Conservation (phyloP, 2,113 vertebrate species). For the Tamias sibiricus region DNA sequence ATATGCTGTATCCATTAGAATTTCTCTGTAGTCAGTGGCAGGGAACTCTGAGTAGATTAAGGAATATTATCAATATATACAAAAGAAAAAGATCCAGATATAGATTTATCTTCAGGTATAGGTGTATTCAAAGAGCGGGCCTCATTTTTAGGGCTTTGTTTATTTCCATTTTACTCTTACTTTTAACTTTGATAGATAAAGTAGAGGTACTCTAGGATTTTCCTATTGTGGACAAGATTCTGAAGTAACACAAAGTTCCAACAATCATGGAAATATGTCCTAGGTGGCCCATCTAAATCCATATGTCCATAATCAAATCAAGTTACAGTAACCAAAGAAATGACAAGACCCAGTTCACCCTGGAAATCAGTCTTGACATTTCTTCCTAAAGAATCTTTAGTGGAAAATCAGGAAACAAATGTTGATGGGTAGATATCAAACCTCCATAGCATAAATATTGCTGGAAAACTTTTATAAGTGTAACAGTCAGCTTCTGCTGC, state of each 20-base stretch:
- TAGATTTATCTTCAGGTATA: background rate
- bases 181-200: background rate
- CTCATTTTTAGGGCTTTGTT: background rate
- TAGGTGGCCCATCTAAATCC: background rate
- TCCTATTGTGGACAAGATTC: background rate
- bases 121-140: background rate
- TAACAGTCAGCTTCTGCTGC: background rate
- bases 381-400: background rate
- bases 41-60: background rate
- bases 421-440: background rate
- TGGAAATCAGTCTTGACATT: background rate
- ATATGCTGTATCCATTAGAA: background rate
- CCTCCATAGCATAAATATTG: background rate
- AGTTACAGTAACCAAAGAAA: background rate
- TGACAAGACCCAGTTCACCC: background rate
- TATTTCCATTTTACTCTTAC: background rate
- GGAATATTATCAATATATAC: background rate
- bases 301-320: background rate
- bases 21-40: background rate
- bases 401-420: background rate
- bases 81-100: background rate
- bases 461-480: background rate
- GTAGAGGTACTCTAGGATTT: too few species aligned
- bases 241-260: background rate
- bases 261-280: background rate